phyloP scores from a whole-genome alignment of 2,113 vertebrate genomes.

The Cercopithecus mona region DNA sequence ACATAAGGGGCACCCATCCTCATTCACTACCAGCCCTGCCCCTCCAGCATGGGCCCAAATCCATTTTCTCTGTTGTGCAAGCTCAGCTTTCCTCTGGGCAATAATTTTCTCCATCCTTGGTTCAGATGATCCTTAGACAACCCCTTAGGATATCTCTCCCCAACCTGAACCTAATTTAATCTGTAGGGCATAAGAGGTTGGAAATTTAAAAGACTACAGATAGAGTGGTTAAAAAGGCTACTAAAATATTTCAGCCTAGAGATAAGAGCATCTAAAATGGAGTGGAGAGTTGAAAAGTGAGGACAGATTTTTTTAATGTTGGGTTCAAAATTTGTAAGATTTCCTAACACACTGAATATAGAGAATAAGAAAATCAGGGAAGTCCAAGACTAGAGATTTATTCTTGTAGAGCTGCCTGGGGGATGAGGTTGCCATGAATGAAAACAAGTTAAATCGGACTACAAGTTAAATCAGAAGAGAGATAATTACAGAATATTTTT shows the following conservation, averaged over 20 bases:
- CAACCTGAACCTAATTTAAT: background rate
- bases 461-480: background rate
- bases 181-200: background rate
- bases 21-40: background rate
- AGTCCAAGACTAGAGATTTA: background rate
- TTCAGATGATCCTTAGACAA: background rate
- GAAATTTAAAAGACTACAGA: background rate
- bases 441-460: background rate
- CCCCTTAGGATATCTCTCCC: background rate
- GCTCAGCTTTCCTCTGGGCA: background rate
- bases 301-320: background rate
- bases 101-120: background rate
- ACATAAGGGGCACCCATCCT: background rate
- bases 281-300: background rate
- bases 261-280: background rate
- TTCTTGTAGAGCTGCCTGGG: background rate
- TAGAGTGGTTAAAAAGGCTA: background rate
- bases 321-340: background rate
- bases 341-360: background rate
- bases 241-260: background rate
- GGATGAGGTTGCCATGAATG: background rate
- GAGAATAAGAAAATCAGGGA: background rate
- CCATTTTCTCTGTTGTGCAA: background rate
- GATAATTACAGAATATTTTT: background rate
- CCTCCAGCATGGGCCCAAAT: background rate